Base-by-base conservation (phyloP, 1,140 invertebrate species). In the Pectinophora gossypiella region DNA sequence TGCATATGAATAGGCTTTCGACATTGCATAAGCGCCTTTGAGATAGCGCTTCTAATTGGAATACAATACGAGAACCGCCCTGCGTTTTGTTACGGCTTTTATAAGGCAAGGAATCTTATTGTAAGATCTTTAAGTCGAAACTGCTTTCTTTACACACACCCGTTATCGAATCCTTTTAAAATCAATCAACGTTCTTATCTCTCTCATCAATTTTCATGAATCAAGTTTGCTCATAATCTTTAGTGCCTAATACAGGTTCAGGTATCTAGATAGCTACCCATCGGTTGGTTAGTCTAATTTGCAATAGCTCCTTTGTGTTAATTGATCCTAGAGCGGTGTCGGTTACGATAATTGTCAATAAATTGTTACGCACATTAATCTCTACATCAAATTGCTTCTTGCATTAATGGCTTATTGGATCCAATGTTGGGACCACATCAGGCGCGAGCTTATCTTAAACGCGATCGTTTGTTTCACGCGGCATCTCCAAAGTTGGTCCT, bases 281-380 rank as follows among this genome's bases (percentile, higher is more conserved):
- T 12, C n/a, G 7, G 27, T 32, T 32, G 27, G 72, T 76, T 78
- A 76, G 64, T 70, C 70, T 85, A 83, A 85, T 83, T 83, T 81
- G 77, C 77, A 74, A 79, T 81, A 74, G 68, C 63, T 61, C 64
- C 74, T 78, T 74, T 70, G 76, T 76, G 82, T 78, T 83, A 85
- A 85, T 85, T 78, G 79, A 82, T 85, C 76, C 67, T 68, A 61
- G 58, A 59, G 56, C 65, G 64, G 60, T 60, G 72, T 79, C 63
- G 63, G 72, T 74, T 72, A 76, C 77, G 72, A 74, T 85, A 84
- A 86, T 84, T 77, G 76, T 73, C 80, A 73, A 81, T 86, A 84
- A 86, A 86, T 84, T 81, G 82, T 82, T 75, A 67, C 67, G 71
- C 58, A 68, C 74, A 85, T 81, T 82, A 79, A 85, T 85, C 81